Evolutionary conservation across 30 jellyfish, hydroid and myxozoan genomes (phyloP), one percentile per base, ranked within the genome.

Genomic region (Sanderia malayensis): DNA sequence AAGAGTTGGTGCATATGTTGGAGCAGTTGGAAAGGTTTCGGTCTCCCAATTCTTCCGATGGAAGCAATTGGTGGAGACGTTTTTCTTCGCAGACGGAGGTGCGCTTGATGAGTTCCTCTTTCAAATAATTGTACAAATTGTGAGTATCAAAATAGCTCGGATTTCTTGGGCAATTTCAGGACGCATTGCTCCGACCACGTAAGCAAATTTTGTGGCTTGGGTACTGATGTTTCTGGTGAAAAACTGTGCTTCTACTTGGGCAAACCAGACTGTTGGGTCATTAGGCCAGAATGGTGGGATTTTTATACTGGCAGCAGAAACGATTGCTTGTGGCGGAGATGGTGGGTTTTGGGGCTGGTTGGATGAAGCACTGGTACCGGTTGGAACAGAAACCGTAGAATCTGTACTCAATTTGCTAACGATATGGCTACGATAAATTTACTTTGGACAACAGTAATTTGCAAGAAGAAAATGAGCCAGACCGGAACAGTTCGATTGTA

Each of bases 221-320:
- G 59, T 1, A 30, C 57, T 28, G 58, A 4, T 63, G 31, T 44
- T 17, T 44, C 15, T 24, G 19, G 17, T 63, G 24, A 46, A 11
- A 57, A 20, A 31, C 26, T 59, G 71, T 28, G 71, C 71, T 22
- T 59, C 71, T 4, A 22, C 8, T 31, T 18, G n/a, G 60, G 25
- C 44, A 20, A 31, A 32, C 31, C 55, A 63, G 53, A 69, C 69
- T 3, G 33, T 23, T 22, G 81, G 81, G 22, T 69, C 69, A 28
- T 69, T 69, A 41, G 81, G 81, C 81, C 81, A 69, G 59, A 2
- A 69, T 59, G 81, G 81, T 17, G 69, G 81, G 13, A 69, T 28
- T 46, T 69, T 69, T 63, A 69, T 20, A 0, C 53, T 23, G 26
- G 46, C 65, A 25, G 69, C 29, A 20, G 27, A 23, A 28, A 45